Evolutionary conservation across 2,888 invertebrate genomes (phyloP), one percentile per base, ranked within the genome.

Genomic region (Hirtodrosophila confusa): DNA sequence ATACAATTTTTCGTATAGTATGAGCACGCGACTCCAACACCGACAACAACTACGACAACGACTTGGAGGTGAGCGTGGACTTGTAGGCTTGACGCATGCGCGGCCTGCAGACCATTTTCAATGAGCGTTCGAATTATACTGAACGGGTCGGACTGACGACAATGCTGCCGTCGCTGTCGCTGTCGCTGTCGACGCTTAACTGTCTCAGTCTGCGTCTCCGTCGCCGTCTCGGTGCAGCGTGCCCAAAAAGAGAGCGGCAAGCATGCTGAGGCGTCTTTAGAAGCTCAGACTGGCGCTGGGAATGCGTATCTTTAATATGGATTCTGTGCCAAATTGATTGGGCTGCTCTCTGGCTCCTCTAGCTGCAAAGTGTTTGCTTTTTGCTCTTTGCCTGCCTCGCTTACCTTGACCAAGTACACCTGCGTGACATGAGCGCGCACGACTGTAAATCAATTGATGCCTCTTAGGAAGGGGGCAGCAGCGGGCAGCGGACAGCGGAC

Each of bases 101-200:
- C 85, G 64, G 75, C 82, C 66, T 73, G 82, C 69, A 84, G 75
- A 84, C 87, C 84, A 84, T 84, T 86, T 84, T 86, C 84, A 86
- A 73, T 79, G 87, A 86, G 79, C 75, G 86, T 69, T 86, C 74
- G 78, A 78, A 84, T 74, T 80, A 63, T 69, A 86, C 86, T 84
- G 80, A 86, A 69, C 67, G 63, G 49, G 57, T 67, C 45, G 64
- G 48, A 31, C 69, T 36, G 64, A 40, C 72, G 56, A 53, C 69
- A 67, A 55, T 27, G 63, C 29, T 43, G 45, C 45, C 23, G 45
- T 31, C 43, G 40, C 37, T 39, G 53, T 12, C 27, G 45, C 45
- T 12, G 45, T 31, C 43, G 40, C 37, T 39, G 53, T 12, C 27
- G 58, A 23, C 33, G 41, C 12, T 17, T 27, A 27, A 36, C 39